Evolutionary conservation across 2,113 vertebrate species (phyloP).

Genomic region (Willisornis vidua): DNA sequence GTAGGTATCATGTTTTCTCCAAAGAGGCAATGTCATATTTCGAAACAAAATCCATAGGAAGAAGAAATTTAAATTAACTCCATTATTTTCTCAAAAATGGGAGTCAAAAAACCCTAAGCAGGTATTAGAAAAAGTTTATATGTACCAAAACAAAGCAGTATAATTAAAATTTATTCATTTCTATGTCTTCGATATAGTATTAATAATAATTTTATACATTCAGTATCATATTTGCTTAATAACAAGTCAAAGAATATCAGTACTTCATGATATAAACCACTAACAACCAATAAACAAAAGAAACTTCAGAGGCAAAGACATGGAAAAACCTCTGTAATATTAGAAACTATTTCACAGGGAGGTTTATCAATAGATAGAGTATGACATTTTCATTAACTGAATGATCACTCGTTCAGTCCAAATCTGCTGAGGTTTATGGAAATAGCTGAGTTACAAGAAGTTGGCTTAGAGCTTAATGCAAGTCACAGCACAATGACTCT

Average conservation of each 20-base stretch:
- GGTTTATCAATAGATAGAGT: conserved; percentile 31
- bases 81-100: background rate
- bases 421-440: conserved; percentile 50
- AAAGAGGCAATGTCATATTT: background rate
- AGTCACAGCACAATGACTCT: conserved; percentile 37
- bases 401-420: conserved; percentile 10
- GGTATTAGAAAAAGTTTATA: background rate
- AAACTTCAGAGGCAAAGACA: background rate
- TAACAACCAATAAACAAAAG: background rate
- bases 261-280: background rate
- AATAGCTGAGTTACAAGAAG: conserved; percentile 4
- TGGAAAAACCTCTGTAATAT: background rate
- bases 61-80: background rate
- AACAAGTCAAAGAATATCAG: background rate
- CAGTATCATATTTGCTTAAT: background rate
- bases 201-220: background rate
- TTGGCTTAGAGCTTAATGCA: conserved; percentile 29
- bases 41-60: background rate
- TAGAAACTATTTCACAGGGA: background rate
- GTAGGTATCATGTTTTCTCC: background rate
- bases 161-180: background rate
- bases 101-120: background rate
- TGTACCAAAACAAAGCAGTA: background rate
- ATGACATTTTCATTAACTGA: conserved; percentile 48
- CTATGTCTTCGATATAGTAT: background rate